These are phyloP conservation scores for Artemisiospiza belli DNA, from an alignment of 2,113 vertebrate genomes.

Conservation along the genomic window DNA sequence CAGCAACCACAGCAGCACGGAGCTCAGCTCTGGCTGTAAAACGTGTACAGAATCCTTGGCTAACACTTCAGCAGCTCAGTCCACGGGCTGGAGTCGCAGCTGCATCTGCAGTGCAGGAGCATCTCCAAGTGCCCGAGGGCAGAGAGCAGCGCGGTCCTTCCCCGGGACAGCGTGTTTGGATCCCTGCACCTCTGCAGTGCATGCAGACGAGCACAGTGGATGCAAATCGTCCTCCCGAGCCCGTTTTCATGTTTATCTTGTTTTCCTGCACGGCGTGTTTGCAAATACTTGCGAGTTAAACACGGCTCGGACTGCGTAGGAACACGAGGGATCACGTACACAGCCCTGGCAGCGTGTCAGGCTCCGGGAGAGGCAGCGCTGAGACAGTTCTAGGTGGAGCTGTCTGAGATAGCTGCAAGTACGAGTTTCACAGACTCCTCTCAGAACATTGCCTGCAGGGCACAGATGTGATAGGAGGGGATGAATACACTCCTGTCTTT, in stretches of 20 bases:
- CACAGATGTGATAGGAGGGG: conserved; percentile 6
- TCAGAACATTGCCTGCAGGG: conserved; percentile 45
- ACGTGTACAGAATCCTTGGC: not conserved
- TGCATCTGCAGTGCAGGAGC: not conserved
- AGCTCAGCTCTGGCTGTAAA: not conserved
- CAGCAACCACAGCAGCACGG: not conserved
- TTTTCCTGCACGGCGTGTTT: not conserved
- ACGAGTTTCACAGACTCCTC: conserved; percentile 38
- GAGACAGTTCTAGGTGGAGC: not conserved
- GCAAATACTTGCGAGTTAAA: not conserved
- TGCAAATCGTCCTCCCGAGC: not conserved
- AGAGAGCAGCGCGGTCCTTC: not conserved
- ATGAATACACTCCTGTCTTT: not conserved
- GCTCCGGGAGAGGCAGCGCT: not conserved
- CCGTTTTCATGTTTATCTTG: not conserved
- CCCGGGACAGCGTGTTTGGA: not conserved
- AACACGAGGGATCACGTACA: not conserved
- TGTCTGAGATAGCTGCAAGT: conserved; percentile 42
- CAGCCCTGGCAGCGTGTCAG: not conserved
- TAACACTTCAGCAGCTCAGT: not conserved
- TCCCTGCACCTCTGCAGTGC: not conserved
- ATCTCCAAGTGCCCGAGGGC: not conserved
- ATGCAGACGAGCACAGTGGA: fast-evolving
- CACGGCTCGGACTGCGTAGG: not conserved
- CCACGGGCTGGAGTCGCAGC: not conserved